Evolutionary conservation across 2,888 invertebrate species (phyloP), one percentile per base, ranked within the genome.

Genomic region (Clostera curtula): DNA sequence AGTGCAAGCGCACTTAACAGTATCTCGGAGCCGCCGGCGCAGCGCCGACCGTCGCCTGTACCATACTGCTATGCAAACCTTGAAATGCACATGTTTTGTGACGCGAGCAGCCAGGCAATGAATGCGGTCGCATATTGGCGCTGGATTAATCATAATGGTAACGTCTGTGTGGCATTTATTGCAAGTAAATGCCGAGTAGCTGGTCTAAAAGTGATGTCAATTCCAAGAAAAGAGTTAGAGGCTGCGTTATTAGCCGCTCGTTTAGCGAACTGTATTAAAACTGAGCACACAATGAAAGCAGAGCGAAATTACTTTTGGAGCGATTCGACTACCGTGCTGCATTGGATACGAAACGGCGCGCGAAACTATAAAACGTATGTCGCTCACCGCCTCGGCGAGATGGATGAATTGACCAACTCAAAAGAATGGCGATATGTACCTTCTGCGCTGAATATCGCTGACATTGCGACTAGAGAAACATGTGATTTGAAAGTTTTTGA

Each of bases 381-480:
- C 1, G 36, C 36, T 0, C 19, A 40, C 10, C 23, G 40, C 1
- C 20, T 40, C 0, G 36, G 40, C 2, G 39, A 39, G 7, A 39
- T 39, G 3, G 39, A 39, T 17, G 39, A 35, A 5, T 13, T 39
- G 0, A 29, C 29, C 5, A 15, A 23, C 1, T 2, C 11, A 2
- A 10, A 14, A 2, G 33, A 36, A 11, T 36, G 33, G 36, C 24
- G 14, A 2, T 36, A 33, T 15, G 17, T 36, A 8, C 27, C 35
- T 2, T 24, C 35, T 1, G 10, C 25, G 1, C 6, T n/a, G 4
- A 31, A 36, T n/a, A 13, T 31, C 1, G 29, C 30, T 4, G 36
- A 36, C 10, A 4, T 27, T 3, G 30, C 22, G 2, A 36, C 29
- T 3, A 25, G 17, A 19, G 11, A 11, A 6, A 3, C 4, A 6